These are phyloP conservation scores for Takifugu bimaculatus DNA, from an alignment of 2,113 vertebrate genomes.

Conservation along the genomic window DNA sequence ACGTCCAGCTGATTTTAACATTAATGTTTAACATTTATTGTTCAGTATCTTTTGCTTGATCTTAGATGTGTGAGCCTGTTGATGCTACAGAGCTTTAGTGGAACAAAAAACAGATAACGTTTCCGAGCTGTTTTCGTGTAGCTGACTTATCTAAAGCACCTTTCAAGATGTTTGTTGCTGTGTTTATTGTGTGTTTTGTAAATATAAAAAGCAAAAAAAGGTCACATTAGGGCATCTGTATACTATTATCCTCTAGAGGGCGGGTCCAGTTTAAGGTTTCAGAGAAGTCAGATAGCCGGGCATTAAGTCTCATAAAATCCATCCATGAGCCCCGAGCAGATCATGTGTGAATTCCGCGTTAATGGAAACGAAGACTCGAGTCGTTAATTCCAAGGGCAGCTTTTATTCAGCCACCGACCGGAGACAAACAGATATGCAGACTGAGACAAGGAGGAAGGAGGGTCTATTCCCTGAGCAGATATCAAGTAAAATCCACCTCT, in stretches of 20 bases:
- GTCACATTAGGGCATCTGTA: neutral
- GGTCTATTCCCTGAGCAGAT: conserved; percentile 63
- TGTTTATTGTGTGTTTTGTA: conserved; percentile 2
- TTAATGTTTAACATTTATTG: too few species aligned
- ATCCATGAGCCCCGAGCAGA: conserved; percentile 31
- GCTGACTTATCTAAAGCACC: neutral
- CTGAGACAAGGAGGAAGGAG: conserved; percentile 27
- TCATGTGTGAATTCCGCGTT: conserved; percentile 36
- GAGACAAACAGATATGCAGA: conserved; percentile 34
- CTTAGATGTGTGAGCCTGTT: too few species aligned
- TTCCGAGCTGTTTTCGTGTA: too few species aligned
- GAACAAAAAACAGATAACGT: too few species aligned
- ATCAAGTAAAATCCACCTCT: conserved; percentile 62
- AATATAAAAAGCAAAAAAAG: neutral
- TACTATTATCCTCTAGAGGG: conserved; percentile 1
- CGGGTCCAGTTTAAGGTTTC: conserved; percentile 22
- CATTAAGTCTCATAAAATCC: conserved; percentile 32
- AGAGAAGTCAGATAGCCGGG: conserved; percentile 19
- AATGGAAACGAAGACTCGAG: conserved; percentile 39
- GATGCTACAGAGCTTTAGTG: too few species aligned
- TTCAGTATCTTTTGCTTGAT: too few species aligned
- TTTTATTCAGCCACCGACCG: conserved; percentile 49
- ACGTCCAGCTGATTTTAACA: too few species aligned
- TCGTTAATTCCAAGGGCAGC: conserved; percentile 62
- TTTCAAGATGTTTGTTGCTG: conserved; percentile 1